Conservation (phyloP, 2,888 invertebrate species). For the Chrysolina haemoptera region DNA sequence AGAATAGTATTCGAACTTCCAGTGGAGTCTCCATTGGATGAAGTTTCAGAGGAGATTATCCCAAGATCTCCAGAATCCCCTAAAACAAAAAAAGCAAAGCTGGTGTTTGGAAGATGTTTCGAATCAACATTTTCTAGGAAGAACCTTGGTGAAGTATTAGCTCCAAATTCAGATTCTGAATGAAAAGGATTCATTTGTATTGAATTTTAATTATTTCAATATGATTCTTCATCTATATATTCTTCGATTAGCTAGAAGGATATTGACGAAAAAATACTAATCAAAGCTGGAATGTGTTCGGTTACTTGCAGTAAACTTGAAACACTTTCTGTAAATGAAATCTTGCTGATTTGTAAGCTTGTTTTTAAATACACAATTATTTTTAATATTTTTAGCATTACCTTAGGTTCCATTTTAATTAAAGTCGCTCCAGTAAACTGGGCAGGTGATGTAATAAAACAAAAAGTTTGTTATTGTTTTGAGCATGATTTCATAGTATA, state of each 20-base stretch:
- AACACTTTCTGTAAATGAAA: no score
- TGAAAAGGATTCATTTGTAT: slow-evolving; percentile 38
- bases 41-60: slow-evolving; percentile 43
- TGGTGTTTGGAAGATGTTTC: slow-evolving; percentile 82
- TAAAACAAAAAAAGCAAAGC: slow-evolving; percentile 74
- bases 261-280: neutral
- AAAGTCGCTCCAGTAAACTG: no score
- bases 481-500: no score
- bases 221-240: neutral
- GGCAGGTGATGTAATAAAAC: no score
- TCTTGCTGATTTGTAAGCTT: no score
- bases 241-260: neutral
- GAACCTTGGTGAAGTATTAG: slow-evolving; percentile 43
- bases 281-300: no score
- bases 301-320: no score
- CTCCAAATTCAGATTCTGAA: slow-evolving; percentile 68
- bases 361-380: no score
- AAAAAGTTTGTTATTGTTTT: no score
- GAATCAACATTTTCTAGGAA: slow-evolving; percentile 73
- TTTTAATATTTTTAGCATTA: no score
- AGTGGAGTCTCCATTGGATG: slow-evolving; percentile 2
- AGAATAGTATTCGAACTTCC: slow-evolving; percentile 26
- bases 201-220: neutral
- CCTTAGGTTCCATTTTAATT: no score
- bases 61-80: slow-evolving; percentile 75